These are phyloP conservation scores for Rhabdomys pumilio DNA, from an alignment of 2,797 vertebrate species.

Conservation along the genomic window DNA sequence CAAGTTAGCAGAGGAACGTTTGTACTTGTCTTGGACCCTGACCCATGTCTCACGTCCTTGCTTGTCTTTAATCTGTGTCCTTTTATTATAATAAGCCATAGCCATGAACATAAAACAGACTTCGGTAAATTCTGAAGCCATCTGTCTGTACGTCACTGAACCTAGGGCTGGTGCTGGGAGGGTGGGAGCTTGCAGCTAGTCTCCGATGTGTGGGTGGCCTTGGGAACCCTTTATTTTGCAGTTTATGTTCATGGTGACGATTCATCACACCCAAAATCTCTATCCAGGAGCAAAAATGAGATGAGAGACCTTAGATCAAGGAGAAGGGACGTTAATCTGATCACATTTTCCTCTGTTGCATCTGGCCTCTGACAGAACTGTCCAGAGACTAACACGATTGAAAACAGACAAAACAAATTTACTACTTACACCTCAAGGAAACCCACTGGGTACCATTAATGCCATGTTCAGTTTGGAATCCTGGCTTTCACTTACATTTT, in stretches of 20 bases:
- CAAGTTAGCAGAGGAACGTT: not conserved
- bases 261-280: not conserved
- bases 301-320: not conserved
- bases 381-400: not conserved
- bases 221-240: not conserved
- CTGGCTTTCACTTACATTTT: conserved; percentile 8
- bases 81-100: not conserved
- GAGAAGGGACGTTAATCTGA: not conserved
- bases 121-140: not conserved
- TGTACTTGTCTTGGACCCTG: not conserved
- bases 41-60: not conserved
- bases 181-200: not conserved
- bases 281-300: not conserved
- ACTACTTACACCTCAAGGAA: conserved; percentile 23
- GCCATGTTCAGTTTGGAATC: not conserved
- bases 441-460: not conserved
- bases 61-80: not conserved
- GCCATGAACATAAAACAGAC: not conserved
- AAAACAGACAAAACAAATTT: conserved; percentile 20
- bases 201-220: not conserved
- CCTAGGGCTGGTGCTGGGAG: not conserved
- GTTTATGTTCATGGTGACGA: not conserved
- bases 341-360: not conserved
- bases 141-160: not conserved
- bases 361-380: not conserved